Percentiles rank a stretch among this genome's conserved stretches.
These are phyloP conservation scores for Blera fallax DNA, from an alignment of 2,888 invertebrate genomes.

Conservation along the genomic window DNA sequence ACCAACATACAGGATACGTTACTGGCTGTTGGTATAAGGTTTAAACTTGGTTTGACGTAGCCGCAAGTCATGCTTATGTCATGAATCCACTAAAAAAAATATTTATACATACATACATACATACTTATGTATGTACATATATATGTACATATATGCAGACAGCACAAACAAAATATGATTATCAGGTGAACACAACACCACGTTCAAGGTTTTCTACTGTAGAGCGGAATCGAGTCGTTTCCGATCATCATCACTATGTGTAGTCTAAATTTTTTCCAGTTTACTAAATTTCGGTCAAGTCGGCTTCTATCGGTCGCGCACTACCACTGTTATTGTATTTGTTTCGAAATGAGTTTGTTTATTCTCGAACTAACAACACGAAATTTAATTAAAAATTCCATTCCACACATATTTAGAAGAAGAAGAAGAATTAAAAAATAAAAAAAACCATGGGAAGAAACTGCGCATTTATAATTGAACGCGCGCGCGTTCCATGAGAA, in stretches of 20 bases:
- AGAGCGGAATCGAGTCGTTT: not conserved
- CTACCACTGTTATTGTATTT: constrained; percentile 21
- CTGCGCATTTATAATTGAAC: constrained; percentile 69
- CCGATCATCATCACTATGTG: constrained; percentile 1
- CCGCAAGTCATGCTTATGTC: constrained; percentile 2
- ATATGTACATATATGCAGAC: too few relatives aligned
- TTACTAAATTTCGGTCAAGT: constrained; percentile 33
- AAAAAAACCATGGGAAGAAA: constrained; percentile 46
- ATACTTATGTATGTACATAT: too few relatives aligned
- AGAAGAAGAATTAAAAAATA: constrained; percentile 16
- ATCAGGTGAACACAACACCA: constrained; percentile 16
- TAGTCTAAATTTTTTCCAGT: constrained; percentile 15
- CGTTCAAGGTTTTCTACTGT: constrained; percentile 4
- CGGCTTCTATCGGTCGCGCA: not conserved
- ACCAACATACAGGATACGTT: not conserved
- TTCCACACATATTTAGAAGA: constrained; percentile 18
- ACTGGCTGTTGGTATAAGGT: not conserved
- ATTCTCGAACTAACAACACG: constrained; percentile 27
- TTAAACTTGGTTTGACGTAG: not conserved
- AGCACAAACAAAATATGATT: not conserved
- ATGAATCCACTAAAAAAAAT: not conserved
- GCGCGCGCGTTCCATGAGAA: constrained; percentile 50
- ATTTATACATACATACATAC: too few relatives aligned
- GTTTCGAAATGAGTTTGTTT: constrained; percentile 16
- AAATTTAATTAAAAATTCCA: constrained; percentile 58